Evolutionary conservation across 2,113 vertebrate genomes (phyloP), one percentile per base, ranked within the genome.

Genomic region (Podarcis cretensis): DNA sequence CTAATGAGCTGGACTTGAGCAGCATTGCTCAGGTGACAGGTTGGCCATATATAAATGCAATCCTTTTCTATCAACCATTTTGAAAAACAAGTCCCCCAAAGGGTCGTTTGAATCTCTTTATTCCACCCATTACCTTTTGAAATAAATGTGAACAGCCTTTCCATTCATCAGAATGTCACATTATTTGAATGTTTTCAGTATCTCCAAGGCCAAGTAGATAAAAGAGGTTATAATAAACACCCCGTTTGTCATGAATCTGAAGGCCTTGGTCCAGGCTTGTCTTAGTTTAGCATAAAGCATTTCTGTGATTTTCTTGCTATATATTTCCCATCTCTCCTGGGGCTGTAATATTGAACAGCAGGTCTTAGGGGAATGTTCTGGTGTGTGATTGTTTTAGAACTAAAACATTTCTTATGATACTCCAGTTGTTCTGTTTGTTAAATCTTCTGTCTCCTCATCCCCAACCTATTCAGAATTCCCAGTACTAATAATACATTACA

Each of bases 271-370:
- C 35, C 78, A 83, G 3, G n/a, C 37, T 66, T 12, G 12, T 78
- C 88, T 84, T 16, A 91, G 9, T 75, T 54, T 87, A 68, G 14
- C 18, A 35, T 75, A 86, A 79, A 81, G 8, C 27, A 78, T 54
- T 73, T 35, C 35, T 16, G 69, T 21, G 40, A 75, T 23, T 59
- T 79, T 68, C 13, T 7, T 0, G 35, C n/a, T 37, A 85, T 1
- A 66, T 59, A 35, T 68, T 84, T n/a, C 48, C 90, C 7, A 71
- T 6, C 43, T 76, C 43, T 3, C 63, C 43, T 2, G 3, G 25
- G 63, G 66, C 35, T 92, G 83, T 76, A 87, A 35, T 23, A 89
- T 13, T 81, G 78, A 92, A 89, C 65, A 35, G 54, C 69, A 90
- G 89, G 77, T 90, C 87, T 89, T 66, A 59, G 23, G 84, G 84